phyloP scores from a whole-genome alignment of 2,797 vertebrate species.

The Ctenochaetus hawaiiensis region DNA sequence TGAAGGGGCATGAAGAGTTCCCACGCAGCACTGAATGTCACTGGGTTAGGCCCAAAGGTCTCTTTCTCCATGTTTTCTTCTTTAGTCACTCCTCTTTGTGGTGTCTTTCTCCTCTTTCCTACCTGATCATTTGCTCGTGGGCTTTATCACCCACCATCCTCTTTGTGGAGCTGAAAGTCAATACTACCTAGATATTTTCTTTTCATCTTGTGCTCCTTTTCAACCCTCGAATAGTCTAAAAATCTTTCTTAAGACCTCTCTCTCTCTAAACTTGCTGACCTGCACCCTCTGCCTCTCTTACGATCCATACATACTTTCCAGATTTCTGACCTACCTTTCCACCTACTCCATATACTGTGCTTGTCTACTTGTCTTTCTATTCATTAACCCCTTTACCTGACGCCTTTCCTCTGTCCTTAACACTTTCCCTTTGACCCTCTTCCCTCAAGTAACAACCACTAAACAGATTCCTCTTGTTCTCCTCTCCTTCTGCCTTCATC shows the following conservation, averaged over 20 bases:
- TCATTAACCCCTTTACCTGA: background rate
- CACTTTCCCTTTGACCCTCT: no score
- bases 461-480: background rate
- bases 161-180: conserved; percentile 12
- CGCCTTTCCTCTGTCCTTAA: no score
- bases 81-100: background rate
- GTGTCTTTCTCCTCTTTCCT: background rate
- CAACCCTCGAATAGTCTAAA: background rate
- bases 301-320: background rate
- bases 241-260: conserved; percentile 8
- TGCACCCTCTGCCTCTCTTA: background rate
- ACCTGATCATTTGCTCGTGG: background rate
- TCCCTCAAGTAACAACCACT: background rate
- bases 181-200: background rate
- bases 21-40: conserved; percentile 29
- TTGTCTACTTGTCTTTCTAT: background rate
- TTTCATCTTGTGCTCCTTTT: conserved; percentile 1
- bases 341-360: rapidly evolving
- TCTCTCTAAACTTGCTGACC: background rate
- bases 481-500: background rate
- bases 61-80: conserved; percentile 1
- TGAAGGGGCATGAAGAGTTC: conserved; percentile 32
- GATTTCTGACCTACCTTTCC: background rate
- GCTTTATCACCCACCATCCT: conserved; percentile 3
- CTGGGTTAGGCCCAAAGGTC: conserved; percentile 24